Evolutionary conservation across 2,888 invertebrate species (phyloP).

Genomic region (Troglohyphantes excavatus): DNA sequence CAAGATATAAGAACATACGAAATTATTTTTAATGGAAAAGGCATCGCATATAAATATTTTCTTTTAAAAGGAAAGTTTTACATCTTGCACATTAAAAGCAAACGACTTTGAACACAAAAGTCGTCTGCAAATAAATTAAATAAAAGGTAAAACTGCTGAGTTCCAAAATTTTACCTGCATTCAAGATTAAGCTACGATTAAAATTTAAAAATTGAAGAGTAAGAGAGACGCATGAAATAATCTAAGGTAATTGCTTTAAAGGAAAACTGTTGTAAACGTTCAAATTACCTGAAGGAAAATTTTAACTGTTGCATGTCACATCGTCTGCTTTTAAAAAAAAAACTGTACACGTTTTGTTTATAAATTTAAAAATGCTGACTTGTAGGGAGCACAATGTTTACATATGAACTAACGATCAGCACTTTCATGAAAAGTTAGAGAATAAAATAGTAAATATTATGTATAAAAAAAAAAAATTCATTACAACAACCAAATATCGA

Average conservation of each 20-base stretch:
- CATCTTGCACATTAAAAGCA: no score
- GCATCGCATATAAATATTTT: no score
- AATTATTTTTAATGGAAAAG: no score
- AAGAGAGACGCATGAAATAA: not conserved
- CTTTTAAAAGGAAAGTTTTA: no score
- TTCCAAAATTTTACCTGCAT: not conserved
- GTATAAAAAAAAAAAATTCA: constrained; percentile 4
- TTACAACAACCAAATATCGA: constrained; percentile 37
- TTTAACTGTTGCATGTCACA: constrained; percentile 38
- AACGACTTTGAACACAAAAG: not conserved
- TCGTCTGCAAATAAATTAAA: not conserved
- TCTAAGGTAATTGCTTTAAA: not conserved
- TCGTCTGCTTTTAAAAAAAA: constrained; percentile 3
- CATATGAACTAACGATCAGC: no score
- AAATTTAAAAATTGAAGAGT: not conserved
- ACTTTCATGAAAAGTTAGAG: not conserved
- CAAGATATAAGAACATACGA: no score
- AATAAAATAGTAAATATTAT: constrained; percentile 52
- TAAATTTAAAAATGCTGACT: not conserved
- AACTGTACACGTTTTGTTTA: not conserved
- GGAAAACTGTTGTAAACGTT: constrained; percentile 17
- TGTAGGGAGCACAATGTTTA: no score
- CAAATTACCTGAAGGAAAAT: constrained; percentile 38
- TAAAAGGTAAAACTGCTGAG: not conserved
- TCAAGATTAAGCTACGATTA: not conserved